These are phyloP conservation scores for Drosophila mauritiana DNA, from an alignment of 1,140 invertebrate species.

Conservation along the genomic window DNA sequence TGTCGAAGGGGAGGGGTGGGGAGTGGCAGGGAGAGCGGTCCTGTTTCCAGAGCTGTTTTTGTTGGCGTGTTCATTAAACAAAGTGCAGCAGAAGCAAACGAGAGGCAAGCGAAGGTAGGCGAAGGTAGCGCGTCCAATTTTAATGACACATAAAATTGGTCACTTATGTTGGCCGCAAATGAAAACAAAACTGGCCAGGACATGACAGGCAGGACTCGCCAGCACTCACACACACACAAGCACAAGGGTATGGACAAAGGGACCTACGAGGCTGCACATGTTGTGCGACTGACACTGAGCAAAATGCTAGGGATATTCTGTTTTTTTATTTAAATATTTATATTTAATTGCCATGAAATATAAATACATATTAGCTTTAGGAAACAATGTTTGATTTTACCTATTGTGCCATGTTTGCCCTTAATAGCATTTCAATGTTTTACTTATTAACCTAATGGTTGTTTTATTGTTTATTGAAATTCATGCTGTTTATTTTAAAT, in stretches of 20 bases:
- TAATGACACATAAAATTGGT: constrained; percentile 83
- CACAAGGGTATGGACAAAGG: constrained; percentile 14
- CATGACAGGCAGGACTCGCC: constrained; percentile 63
- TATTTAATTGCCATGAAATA: too few species aligned
- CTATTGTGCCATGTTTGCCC: too few species aligned
- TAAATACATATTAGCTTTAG: too few species aligned
- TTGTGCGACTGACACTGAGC: constrained; percentile 27
- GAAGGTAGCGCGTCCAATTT: constrained; percentile 74
- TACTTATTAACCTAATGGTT: too few species aligned
- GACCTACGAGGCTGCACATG: constrained; percentile 61
- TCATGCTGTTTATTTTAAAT: too few species aligned
- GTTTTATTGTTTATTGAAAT: too few species aligned
- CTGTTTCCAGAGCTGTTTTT: constrained; percentile 18
- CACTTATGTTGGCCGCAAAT: constrained; percentile 77
- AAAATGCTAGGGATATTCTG: background rate
- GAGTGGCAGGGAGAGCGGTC: constrained; percentile 26
- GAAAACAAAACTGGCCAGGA: constrained; percentile 80
- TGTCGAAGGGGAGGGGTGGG: background rate
- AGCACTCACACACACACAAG: constrained; percentile 21
- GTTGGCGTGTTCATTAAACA: constrained; percentile 61
- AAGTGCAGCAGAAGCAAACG: constrained; percentile 60
- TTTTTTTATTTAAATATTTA: too few species aligned
- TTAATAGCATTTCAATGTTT: too few species aligned
- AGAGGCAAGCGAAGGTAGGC: constrained; percentile 41
- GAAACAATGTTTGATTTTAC: too few species aligned